A percentile compares a stretch with the other conserved stretches of the same genome.
phyloP scores from a whole-genome alignment of 2,888 invertebrate species.

The Hololepta plana region DNA sequence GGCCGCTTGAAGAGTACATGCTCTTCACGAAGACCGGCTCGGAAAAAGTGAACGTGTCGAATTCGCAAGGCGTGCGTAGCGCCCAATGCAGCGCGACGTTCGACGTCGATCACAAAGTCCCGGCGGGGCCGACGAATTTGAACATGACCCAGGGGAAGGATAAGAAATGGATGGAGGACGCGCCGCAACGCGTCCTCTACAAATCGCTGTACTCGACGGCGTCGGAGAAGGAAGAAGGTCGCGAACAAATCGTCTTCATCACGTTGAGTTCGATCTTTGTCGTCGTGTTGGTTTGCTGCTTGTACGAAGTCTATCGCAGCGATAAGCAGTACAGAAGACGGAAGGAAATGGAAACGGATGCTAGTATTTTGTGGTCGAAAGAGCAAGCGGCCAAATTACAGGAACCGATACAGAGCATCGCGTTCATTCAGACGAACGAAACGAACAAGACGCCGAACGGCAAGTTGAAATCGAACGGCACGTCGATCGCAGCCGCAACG shows the following conservation, averaged over 20 bases:
- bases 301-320: slow-evolving; percentile 59
- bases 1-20: slow-evolving; percentile 83
- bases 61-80: slow-evolving; percentile 68
- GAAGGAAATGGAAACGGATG: slow-evolving; percentile 58
- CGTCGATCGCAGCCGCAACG: too few relatives aligned
- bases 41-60: slow-evolving; percentile 73
- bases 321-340: slow-evolving; percentile 55
- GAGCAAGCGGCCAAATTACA: slow-evolving; percentile 46
- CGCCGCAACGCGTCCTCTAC: slow-evolving; percentile 58
- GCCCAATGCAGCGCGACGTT: slow-evolving; percentile 74
- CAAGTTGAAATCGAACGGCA: too few relatives aligned
- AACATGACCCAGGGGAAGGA: slow-evolving; percentile 52
- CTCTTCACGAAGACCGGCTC: slow-evolving; percentile 70
- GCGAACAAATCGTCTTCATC: slow-evolving; percentile 60
- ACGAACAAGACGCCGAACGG: too few relatives aligned
- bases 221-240: slow-evolving; percentile 61
- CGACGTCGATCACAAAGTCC: slow-evolving; percentile 38
- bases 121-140: slow-evolving; percentile 34
- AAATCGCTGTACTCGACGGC: slow-evolving; percentile 55
- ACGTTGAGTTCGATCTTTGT: slow-evolving; percentile 58
- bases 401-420: slow-evolving; percentile 21
- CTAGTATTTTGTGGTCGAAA: slow-evolving; percentile 52
- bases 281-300: slow-evolving; percentile 43
- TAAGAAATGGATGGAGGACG: slow-evolving; percentile 70
- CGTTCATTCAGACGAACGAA: too few relatives aligned